Conservation (phyloP, 2,113 vertebrate genomes). For the Psittacula cyanocephala region DNA sequence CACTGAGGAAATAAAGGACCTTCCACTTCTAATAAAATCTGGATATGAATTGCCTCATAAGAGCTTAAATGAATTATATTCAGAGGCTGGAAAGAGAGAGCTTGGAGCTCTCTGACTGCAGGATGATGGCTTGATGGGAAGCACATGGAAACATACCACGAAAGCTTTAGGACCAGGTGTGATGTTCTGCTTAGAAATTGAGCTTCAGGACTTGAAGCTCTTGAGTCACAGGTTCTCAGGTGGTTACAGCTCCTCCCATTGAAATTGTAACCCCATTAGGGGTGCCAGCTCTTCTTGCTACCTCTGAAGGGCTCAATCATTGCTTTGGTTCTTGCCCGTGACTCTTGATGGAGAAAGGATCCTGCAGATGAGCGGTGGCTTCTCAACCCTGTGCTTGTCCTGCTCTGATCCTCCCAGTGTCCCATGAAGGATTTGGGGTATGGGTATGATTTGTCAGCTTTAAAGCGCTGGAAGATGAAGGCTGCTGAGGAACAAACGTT, state of each 20-base stretch:
- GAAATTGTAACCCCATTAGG: neutral
- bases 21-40: slow-evolving; percentile 35
- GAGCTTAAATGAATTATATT: neutral
- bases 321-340: accelerated
- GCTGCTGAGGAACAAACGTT: neutral
- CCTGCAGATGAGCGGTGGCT: neutral
- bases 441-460: neutral
- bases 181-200: neutral
- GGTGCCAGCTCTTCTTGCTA: accelerated
- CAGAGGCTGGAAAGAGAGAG: neutral
- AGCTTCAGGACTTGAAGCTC: neutral
- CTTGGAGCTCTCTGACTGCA: neutral
- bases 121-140: neutral
- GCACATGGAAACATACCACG: accelerated
- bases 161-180: neutral
- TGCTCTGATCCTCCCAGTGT: neutral
- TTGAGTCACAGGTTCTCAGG: neutral
- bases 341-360: neutral
- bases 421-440: neutral
- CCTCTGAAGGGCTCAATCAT: neutral
- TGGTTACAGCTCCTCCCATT: neutral
- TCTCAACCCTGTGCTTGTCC: neutral
- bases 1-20: slow-evolving; percentile 31
- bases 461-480: neutral
- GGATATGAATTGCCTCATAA: slow-evolving; percentile 14